These are phyloP conservation scores for Latrodectus elegans DNA, from an alignment of 2,888 invertebrate species.

Conservation along the genomic window DNA sequence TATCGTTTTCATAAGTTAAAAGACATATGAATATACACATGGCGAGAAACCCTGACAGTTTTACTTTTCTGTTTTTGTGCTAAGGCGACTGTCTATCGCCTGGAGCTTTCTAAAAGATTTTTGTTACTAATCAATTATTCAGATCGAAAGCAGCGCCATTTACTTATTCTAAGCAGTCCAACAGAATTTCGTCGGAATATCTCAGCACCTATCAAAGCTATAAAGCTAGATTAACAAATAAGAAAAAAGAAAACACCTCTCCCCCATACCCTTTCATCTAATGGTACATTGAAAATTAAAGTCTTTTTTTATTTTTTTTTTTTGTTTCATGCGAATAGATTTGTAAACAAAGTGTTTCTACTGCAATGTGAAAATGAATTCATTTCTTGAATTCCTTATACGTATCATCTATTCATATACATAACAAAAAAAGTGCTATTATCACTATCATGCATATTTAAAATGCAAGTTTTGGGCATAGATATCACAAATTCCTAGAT, in stretches of 20 bases:
- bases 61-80: slow-evolving; percentile 59
- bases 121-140: slow-evolving; percentile 66
- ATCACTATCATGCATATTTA: no score
- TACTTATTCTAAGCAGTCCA: slow-evolving; percentile 61
- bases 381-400: no score
- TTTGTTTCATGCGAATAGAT: slow-evolving; percentile 22
- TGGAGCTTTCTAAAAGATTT: slow-evolving; percentile 66
- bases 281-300: slow-evolving; percentile 64
- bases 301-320: no score
- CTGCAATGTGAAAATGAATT: no score
- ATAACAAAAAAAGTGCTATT: slow-evolving; percentile 11
- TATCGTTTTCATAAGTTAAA: slow-evolving; percentile 67
- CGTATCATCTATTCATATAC: slow-evolving; percentile 40
- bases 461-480: no score
- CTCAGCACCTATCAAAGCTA: slow-evolving; percentile 59
- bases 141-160: slow-evolving; percentile 56
- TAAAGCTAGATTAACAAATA: slow-evolving; percentile 66
- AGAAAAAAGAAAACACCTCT: slow-evolving; percentile 27
- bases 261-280: slow-evolving; percentile 28
- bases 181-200: slow-evolving; percentile 49
- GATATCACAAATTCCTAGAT: no score
- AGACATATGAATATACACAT: slow-evolving; percentile 66
- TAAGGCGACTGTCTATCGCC: slow-evolving; percentile 35
- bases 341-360: not conserved
- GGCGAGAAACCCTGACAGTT: slow-evolving; percentile 34